phyloP scores from a whole-genome alignment of 1,140 invertebrate genomes.

The Hydropsyche tenuis region DNA sequence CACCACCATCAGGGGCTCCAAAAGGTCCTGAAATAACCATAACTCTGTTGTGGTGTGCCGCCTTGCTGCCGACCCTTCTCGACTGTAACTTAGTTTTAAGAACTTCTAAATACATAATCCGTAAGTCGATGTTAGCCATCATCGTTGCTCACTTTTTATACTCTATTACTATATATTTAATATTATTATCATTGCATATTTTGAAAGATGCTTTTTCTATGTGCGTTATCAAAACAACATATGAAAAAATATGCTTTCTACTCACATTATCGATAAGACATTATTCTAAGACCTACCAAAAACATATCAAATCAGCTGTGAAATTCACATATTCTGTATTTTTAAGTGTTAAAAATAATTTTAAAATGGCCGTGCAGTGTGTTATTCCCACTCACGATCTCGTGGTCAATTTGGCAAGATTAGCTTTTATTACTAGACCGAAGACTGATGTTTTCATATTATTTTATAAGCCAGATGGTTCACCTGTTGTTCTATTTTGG shows the following conservation, averaged over 20 bases:
- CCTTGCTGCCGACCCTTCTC: conserved; percentile 2
- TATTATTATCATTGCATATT: conserved; percentile 17
- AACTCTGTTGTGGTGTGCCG: neutral
- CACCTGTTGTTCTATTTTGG: conserved; percentile 45
- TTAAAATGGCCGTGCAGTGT: conserved; percentile 26
- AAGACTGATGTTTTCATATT: conserved; percentile 51
- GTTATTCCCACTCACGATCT: neutral
- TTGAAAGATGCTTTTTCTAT: conserved; percentile 14
- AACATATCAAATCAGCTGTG: conserved; percentile 49
- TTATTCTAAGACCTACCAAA: conserved; percentile 27
- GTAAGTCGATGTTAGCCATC: conserved; percentile 47
- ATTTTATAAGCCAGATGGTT: conserved; percentile 46
- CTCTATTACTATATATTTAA: conserved; percentile 31
- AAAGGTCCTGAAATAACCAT: neutral
- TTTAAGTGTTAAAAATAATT: conserved; percentile 44
- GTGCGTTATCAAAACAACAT: conserved; percentile 33
- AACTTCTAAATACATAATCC: conserved; percentile 29
- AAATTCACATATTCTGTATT: conserved; percentile 35
- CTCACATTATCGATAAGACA: conserved; percentile 43
- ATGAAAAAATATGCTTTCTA: conserved; percentile 45
- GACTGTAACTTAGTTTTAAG: conserved; percentile 31
- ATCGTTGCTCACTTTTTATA: conserved; percentile 49
- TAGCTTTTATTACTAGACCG: conserved; percentile 48
- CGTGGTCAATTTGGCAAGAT: conserved; percentile 42
- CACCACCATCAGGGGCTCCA: conserved; percentile 53